These are phyloP conservation scores for Aporrectodea caliginosa DNA, from an alignment of 1,140 invertebrate genomes.

Conservation along the genomic window DNA sequence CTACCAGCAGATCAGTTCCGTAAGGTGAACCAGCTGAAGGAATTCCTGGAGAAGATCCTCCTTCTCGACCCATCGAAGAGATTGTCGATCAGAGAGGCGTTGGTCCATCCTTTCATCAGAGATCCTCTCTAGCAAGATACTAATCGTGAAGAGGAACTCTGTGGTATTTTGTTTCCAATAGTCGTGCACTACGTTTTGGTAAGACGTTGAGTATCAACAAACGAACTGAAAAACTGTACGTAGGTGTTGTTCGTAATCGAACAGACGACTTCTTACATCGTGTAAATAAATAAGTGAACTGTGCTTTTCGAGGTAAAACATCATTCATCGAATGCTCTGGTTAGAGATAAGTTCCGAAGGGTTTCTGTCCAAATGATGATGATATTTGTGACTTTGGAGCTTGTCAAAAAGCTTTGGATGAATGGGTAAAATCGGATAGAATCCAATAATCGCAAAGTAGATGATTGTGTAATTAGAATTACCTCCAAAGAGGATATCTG, in stretches of 20 bases:
- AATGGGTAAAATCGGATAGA: too few species aligned
- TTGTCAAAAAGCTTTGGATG: too few species aligned
- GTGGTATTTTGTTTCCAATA: neutral
- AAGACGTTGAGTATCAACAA: neutral
- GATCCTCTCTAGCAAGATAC: constrained; percentile 59
- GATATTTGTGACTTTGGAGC: too few species aligned
- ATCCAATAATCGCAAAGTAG: too few species aligned
- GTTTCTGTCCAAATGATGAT: neutral
- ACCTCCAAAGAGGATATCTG: too few species aligned
- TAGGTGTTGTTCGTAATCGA: too few species aligned
- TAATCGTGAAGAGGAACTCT: neutral
- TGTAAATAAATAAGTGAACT: neutral
- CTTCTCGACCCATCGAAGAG: constrained; percentile 89
- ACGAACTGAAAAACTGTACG: too few species aligned
- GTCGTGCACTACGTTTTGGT: neutral
- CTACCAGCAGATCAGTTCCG: constrained; percentile 81
- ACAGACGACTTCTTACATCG: neutral
- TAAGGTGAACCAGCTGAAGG: constrained; percentile 87
- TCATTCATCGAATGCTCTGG: neutral
- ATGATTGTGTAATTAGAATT: too few species aligned
- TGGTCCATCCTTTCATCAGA: constrained; percentile 94
- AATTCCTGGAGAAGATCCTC: constrained; percentile 88
- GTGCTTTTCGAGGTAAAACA: neutral
- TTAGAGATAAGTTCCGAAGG: neutral
- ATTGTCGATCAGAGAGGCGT: constrained; percentile 85